A percentile compares a stretch with the other conserved stretches of the same genome.
These are phyloP conservation scores for Phyllotreta cruciferae DNA, from an alignment of 2,888 invertebrate species.

Conservation along the genomic window DNA sequence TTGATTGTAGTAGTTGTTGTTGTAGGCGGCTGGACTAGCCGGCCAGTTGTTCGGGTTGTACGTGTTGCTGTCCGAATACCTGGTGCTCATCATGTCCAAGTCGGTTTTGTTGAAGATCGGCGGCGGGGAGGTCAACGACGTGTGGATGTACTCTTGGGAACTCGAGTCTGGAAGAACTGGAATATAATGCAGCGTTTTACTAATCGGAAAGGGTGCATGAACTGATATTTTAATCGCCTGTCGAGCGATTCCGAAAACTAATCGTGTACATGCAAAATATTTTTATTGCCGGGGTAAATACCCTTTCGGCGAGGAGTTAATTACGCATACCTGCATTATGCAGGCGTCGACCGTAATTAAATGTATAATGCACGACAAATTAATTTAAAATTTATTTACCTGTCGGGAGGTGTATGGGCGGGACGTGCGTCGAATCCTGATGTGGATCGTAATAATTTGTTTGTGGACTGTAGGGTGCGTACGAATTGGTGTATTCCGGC, in stretches of 20 bases:
- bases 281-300: slow-evolving; percentile 3
- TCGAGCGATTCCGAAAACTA: too few species aligned
- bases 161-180: slow-evolving; percentile 55
- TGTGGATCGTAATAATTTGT: slow-evolving; percentile 62
- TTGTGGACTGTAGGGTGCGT: slow-evolving; percentile 64
- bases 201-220: background rate
- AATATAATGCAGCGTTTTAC: slow-evolving; percentile 32
- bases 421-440: slow-evolving; percentile 61
- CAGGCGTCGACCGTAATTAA: slow-evolving; percentile 16
- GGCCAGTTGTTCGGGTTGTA: slow-evolving; percentile 68
- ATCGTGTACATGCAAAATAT: background rate
- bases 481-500: slow-evolving; percentile 60
- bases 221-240: too few species aligned
- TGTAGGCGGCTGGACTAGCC: slow-evolving; percentile 58
- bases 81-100: slow-evolving; percentile 53
- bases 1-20: slow-evolving; percentile 72
- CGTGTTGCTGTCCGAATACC: slow-evolving; percentile 60
- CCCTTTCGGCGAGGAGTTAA: background rate
- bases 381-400: slow-evolving; percentile 57
- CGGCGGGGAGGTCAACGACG: slow-evolving; percentile 54
- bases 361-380: slow-evolving; percentile 15
- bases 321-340: slow-evolving; percentile 1
- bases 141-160: slow-evolving; percentile 55
- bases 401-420: slow-evolving; percentile 68
- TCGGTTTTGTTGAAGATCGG: slow-evolving; percentile 52